These are phyloP conservation scores for Alca torda DNA, from an alignment of 2,797 vertebrate genomes.

Conservation along the genomic window DNA sequence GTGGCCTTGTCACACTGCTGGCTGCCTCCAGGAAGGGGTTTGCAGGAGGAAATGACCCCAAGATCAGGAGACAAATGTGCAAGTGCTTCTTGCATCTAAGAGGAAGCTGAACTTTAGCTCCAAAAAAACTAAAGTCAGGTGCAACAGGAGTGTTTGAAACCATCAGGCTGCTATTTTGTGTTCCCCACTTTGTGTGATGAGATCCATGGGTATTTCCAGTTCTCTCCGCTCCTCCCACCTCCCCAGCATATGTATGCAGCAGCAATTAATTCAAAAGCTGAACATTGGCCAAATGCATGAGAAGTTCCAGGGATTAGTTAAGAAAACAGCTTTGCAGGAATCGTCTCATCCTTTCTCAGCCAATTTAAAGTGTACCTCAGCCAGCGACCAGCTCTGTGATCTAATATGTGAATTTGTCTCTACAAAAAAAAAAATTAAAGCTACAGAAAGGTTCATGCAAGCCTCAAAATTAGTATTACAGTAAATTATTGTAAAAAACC, in stretches of 20 bases:
- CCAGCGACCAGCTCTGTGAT: not conserved
- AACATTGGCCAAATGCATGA: not conserved
- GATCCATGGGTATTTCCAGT: not conserved
- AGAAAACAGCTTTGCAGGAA: slow-evolving; percentile 17
- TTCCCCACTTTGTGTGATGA: not conserved
- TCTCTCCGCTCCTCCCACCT: not conserved
- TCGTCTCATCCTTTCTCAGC: slow-evolving; percentile 7
- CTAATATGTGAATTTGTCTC: not conserved
- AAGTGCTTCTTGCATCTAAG: not conserved
- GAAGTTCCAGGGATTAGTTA: slow-evolving; percentile 9
- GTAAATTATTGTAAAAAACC: not conserved
- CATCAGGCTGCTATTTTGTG: not conserved
- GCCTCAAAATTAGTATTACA: not conserved
- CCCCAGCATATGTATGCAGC: not conserved
- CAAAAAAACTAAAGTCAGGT: not conserved
- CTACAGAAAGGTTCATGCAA: not conserved
- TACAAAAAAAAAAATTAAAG: not conserved
- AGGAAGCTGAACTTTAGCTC: not conserved
- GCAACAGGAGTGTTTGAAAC: not conserved
- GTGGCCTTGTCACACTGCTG: not conserved
- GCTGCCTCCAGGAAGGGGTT: not conserved
- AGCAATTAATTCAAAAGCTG: not conserved
- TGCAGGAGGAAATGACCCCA: not conserved
- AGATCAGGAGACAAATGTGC: not conserved
- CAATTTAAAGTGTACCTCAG: not conserved